Evolutionary conservation across 2,888 invertebrate species (phyloP).

Genomic region (Hirtodrosophila histrioides): DNA sequence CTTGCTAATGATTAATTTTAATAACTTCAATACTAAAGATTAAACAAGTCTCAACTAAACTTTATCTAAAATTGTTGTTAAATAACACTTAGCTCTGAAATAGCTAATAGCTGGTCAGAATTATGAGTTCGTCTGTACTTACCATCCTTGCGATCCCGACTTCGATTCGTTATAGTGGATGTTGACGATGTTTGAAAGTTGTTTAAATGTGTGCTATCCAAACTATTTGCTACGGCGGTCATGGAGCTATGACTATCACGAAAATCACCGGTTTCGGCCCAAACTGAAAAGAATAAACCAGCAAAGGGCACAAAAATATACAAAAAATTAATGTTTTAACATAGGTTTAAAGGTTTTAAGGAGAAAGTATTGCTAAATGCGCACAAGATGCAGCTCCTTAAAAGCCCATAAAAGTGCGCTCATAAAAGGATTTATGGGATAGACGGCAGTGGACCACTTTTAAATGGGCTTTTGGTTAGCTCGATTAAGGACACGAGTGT

Average conservation of each 20-base stretch:
- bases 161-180: constrained; percentile 88
- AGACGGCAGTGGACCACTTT: constrained; percentile 31
- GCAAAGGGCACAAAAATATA: constrained; percentile 66
- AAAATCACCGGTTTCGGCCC: constrained; percentile 95
- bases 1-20: too few relatives aligned
- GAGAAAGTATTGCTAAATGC: constrained; percentile 1
- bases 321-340: constrained; percentile 81
- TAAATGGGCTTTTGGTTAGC: constrained; percentile 76
- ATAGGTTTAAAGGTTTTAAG: constrained; percentile 45
- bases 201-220: constrained; percentile 88
- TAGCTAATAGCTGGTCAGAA: not conserved
- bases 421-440: constrained; percentile 84
- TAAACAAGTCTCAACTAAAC: too few relatives aligned
- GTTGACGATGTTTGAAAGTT: constrained; percentile 88
- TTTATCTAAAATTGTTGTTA: not conserved
- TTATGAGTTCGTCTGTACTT: constrained; percentile 79
- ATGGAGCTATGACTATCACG: constrained; percentile 91
- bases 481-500: constrained; percentile 64
- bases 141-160: constrained; percentile 86
- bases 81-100: not conserved
- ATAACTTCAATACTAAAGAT: too few relatives aligned
- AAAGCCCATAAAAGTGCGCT: constrained; percentile 80
- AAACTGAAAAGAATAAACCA: constrained; percentile 88
- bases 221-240: constrained; percentile 87
- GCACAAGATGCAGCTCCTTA: constrained; percentile 63